Evolutionary conservation across 2,888 invertebrate species (phyloP).

Genomic region (Neuroscelio doddi): DNA sequence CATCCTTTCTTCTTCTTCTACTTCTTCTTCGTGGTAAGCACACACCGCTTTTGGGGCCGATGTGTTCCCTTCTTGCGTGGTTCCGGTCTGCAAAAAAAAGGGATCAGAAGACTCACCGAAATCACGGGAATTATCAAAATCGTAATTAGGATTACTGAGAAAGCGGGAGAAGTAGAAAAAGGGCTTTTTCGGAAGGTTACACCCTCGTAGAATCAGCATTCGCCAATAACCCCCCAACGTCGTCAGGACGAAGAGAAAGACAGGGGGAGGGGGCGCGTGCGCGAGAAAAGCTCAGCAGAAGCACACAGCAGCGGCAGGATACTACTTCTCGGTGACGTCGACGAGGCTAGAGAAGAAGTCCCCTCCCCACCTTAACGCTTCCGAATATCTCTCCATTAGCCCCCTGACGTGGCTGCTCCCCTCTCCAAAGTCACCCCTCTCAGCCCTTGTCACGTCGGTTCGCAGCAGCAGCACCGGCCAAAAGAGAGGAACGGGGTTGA

Average conservation of each 20-base stretch:
- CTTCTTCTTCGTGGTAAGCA: conserved; percentile 22
- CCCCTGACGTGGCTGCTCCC: conserved; percentile 63
- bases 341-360: conserved; percentile 50
- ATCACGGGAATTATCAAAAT: conserved; percentile 7
- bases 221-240: conserved; percentile 46
- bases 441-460: conserved; percentile 65
- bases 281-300: conserved; percentile 55
- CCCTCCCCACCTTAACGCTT: conserved; percentile 63
- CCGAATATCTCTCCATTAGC: conserved; percentile 72
- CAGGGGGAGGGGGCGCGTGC: conserved; percentile 60
- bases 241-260: conserved; percentile 14
- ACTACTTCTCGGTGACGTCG: conserved; percentile 59
- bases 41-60: conserved; percentile 28
- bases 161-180: conserved; percentile 3
- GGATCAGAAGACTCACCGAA: conserved; percentile 5
- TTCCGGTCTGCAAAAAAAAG: conserved; percentile 25
- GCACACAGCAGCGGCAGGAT: conserved; percentile 38
- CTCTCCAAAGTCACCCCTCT: conserved; percentile 63
- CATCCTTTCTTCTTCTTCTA: conserved; percentile 48
- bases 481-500: conserved; percentile 70
- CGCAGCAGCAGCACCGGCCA: conserved; percentile 52
- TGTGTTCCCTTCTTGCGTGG: conserved; percentile 27
- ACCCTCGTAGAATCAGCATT: conserved; percentile 15
- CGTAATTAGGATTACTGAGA: background rate
- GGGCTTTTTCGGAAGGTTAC: conserved; percentile 19